Evolutionary conservation across 2,888 invertebrate genomes (phyloP).

Genomic region (Drosophila emarginata): DNA sequence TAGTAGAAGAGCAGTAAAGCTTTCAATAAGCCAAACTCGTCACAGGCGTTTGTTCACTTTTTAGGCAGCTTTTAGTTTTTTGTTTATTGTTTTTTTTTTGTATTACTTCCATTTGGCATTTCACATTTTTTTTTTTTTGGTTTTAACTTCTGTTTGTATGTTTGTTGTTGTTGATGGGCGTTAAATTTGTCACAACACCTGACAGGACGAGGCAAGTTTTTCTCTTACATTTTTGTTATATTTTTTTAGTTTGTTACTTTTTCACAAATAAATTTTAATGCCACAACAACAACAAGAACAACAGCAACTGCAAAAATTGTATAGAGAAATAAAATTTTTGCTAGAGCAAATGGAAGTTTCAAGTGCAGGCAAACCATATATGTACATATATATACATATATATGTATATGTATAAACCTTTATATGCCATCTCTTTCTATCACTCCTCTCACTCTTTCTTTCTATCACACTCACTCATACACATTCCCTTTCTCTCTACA

Average conservation of each 20-base stretch:
- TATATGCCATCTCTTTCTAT: not conserved
- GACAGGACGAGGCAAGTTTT: constrained; percentile 34
- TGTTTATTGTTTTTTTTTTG: not conserved
- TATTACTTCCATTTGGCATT: not conserved
- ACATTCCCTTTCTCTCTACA: not conserved
- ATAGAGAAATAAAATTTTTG: constrained; percentile 48
- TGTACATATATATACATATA: constrained; percentile 27
- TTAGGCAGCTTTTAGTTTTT: constrained; percentile 59
- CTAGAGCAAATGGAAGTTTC: constrained; percentile 58
- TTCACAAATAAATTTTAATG: constrained; percentile 64
- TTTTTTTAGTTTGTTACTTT: constrained; percentile 19
- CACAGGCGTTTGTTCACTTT: constrained; percentile 22
- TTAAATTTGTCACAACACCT: constrained; percentile 58
- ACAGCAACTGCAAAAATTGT: not conserved
- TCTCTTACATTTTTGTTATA: too few relatives aligned
- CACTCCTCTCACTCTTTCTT: not conserved
- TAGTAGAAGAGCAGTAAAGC: constrained; percentile 37
- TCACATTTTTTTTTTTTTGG: not conserved
- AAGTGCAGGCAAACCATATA: constrained; percentile 60
- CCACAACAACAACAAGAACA: constrained; percentile 27
- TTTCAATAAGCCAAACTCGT: constrained; percentile 31
- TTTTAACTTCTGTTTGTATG: not conserved
- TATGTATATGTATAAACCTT: not conserved
- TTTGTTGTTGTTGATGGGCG: constrained; percentile 41
- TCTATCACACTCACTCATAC: not conserved